These are phyloP conservation scores for Paramisgurnus dabryanus DNA, from an alignment of 2,113 vertebrate genomes.

Conservation along the genomic window DNA sequence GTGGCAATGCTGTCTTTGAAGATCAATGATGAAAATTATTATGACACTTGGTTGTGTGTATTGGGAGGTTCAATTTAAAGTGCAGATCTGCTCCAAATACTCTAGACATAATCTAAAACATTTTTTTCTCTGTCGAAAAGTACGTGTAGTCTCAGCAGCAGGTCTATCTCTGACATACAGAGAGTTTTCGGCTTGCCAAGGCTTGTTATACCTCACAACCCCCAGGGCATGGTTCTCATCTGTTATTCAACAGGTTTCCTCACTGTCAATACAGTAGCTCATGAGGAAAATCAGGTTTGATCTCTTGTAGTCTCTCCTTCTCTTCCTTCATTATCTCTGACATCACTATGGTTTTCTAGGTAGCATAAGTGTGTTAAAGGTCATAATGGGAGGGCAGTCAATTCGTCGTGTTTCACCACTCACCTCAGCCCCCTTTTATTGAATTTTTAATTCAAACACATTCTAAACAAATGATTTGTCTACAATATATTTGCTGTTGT, in stretches of 20 bases:
- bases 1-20: neutral
- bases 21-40: neutral
- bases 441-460: neutral
- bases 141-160: constrained; percentile 37
- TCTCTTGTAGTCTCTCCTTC: neutral
- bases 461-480: too few species aligned
- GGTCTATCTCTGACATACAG: constrained; percentile 11
- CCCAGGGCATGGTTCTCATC: constrained; percentile 2
- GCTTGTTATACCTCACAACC: constrained; percentile 41
- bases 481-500: too few species aligned
- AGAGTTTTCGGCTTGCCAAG: constrained; percentile 31
- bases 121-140: constrained; percentile 31
- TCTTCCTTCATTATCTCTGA: neutral
- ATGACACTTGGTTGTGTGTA: neutral
- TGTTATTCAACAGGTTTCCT: constrained; percentile 47
- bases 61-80: neutral
- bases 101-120: constrained; percentile 45
- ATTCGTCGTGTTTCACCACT: constrained; percentile 38
- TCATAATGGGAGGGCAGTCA: constrained; percentile 41
- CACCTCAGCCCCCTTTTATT: neutral
- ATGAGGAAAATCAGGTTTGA: constrained; percentile 41
- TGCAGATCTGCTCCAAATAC: constrained; percentile 27
- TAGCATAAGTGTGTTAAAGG: constrained; percentile 48
- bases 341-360: constrained; percentile 1
- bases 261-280: constrained; percentile 34